A percentile compares a stretch with the other conserved stretches of the same genome.
Evolutionary conservation across 2,888 invertebrate species (phyloP).

Genomic region (Oxycera nigricornis): DNA sequence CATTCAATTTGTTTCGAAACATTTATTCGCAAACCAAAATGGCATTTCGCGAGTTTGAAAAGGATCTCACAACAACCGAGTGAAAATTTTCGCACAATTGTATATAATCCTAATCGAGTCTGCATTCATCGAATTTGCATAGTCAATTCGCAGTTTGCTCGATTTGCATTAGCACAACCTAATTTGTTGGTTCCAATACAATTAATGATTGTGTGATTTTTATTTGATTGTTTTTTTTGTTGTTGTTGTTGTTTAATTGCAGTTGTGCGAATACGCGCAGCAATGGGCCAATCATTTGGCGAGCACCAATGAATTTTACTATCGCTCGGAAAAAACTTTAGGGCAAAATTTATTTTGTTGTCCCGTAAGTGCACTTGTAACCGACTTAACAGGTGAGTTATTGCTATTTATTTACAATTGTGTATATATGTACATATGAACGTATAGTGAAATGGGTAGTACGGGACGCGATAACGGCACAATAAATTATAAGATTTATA

Average conservation of each 20-base stretch:
- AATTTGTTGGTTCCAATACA: neutral
- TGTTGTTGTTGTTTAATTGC: constrained; percentile 52
- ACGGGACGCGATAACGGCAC: no score
- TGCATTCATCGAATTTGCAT: neutral
- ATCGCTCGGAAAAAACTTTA: constrained; percentile 77
- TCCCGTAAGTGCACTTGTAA: constrained; percentile 71
- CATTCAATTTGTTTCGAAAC: no score
- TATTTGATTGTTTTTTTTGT: neutral
- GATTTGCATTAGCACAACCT: neutral
- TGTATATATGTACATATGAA: neutral
- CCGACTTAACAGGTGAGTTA: constrained; percentile 70
- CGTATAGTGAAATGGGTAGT: neutral
- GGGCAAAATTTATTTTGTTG: constrained; percentile 83
- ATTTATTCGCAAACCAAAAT: no score
- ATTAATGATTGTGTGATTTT: neutral
- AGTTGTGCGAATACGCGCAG: constrained; percentile 83
- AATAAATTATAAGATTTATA: no score
- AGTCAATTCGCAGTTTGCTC: neutral
- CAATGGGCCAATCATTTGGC: constrained; percentile 89
- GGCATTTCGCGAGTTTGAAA: no score
- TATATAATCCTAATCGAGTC: no score
- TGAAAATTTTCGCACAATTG: no score
- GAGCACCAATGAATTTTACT: constrained; percentile 79
- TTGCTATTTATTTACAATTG: neutral
- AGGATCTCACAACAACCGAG: no score